phyloP scores from a whole-genome alignment of 2,113 vertebrate genomes.

The Xyrauchen texanus region DNA sequence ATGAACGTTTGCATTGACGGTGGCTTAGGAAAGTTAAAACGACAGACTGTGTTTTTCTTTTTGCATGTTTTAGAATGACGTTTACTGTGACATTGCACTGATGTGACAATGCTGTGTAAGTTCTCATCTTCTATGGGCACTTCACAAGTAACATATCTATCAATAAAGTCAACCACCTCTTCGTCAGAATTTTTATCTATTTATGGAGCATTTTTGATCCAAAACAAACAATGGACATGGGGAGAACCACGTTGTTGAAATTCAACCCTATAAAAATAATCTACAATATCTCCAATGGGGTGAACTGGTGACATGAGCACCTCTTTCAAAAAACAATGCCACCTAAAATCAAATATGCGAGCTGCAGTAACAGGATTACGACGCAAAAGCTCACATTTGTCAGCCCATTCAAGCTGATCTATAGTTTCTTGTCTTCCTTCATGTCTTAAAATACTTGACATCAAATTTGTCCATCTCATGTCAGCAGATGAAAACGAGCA shows the following conservation, averaged over 20 bases:
- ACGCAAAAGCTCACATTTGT: background rate
- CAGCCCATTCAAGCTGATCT: background rate
- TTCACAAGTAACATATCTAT: background rate
- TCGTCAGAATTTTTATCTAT: no score
- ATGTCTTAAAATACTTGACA: slow-evolving; percentile 11
- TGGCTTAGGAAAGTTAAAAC: background rate
- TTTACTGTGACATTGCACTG: background rate
- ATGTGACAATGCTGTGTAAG: background rate
- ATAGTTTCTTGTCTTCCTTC: slow-evolving; percentile 1
- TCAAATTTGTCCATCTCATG: slow-evolving; percentile 28
- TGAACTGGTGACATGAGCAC: background rate
- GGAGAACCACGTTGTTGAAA: no score
- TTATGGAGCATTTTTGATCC: no score
- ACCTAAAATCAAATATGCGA: slow-evolving; percentile 7
- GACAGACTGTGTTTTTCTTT: slow-evolving; percentile 7
- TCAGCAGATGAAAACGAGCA: slow-evolving; percentile 40
- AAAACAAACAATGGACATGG: no score
- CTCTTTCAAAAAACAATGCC: background rate
- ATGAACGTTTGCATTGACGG: background rate
- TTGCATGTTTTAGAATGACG: background rate
- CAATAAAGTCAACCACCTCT: background rate
- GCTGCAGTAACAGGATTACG: background rate
- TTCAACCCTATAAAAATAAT: no score
- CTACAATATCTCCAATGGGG: background rate
- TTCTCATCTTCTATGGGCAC: background rate